phyloP scores from a whole-genome alignment of 2,797 vertebrate genomes.

The Hippocampus kuda region DNA sequence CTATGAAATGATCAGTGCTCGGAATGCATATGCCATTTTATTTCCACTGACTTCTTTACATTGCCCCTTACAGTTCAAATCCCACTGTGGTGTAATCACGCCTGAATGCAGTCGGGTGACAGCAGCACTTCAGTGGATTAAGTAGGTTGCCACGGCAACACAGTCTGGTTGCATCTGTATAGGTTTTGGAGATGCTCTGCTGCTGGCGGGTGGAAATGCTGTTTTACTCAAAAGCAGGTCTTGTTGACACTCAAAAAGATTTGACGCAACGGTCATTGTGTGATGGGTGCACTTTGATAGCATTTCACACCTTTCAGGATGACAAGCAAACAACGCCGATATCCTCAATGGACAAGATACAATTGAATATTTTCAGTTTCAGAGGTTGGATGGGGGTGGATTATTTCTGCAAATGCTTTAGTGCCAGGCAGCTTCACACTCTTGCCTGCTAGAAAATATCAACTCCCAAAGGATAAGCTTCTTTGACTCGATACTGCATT shows the following conservation, averaged over 20 bases:
- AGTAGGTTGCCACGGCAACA: constrained; percentile 59
- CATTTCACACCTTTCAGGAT: constrained; percentile 13
- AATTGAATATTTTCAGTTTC: constrained; percentile 31
- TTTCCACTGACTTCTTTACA: constrained; percentile 37
- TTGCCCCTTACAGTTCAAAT: constrained; percentile 50
- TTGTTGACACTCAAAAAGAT: constrained; percentile 13
- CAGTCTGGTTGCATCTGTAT: constrained; percentile 54
- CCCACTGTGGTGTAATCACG: constrained; percentile 51
- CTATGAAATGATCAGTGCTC: constrained; percentile 12
- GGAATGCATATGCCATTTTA: constrained; percentile 31
- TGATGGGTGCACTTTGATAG: constrained; percentile 9
- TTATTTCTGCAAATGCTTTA: constrained; percentile 48
- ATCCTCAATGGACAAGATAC: constrained; percentile 26
- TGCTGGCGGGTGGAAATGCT: constrained; percentile 20
- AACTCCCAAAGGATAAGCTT: constrained; percentile 59
- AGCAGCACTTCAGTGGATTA: constrained; percentile 62
- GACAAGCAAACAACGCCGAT: constrained; percentile 13
- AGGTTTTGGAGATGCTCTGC: constrained; percentile 47
- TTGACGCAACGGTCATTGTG: constrained; percentile 10
- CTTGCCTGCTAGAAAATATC: constrained; percentile 47
- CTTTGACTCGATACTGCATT: constrained; percentile 50
- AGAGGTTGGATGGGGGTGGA: constrained; percentile 21
- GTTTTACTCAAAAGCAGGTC: constrained; percentile 41
- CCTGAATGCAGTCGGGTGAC: constrained; percentile 54
- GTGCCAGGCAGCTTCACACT: constrained; percentile 36